Percentiles rank a stretch among this genome's conserved stretches.
Evolutionary conservation across 2,888 invertebrate species (phyloP).

Genomic region (Metellina segmentata): DNA sequence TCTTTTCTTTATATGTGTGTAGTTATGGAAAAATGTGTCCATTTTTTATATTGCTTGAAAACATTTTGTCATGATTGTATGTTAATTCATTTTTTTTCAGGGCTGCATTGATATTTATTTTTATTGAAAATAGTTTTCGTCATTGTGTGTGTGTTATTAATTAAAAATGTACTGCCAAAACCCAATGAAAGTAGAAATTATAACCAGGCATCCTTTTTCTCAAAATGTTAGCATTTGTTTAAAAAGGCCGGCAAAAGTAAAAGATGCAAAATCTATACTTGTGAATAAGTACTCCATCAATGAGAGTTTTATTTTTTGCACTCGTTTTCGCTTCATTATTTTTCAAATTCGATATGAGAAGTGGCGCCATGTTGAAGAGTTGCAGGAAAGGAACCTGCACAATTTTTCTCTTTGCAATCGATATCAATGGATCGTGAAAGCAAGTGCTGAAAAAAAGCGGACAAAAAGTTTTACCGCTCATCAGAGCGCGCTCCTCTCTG

Average conservation of each 20-base stretch:
- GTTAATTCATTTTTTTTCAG: constrained; percentile 1
- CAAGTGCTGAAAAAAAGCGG: constrained; percentile 28
- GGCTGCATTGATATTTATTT: not conserved
- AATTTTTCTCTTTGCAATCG: constrained; percentile 65
- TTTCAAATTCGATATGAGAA: constrained; percentile 2
- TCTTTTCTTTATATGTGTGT: not conserved
- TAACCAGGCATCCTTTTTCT: not conserved
- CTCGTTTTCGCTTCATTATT: constrained; percentile 5
- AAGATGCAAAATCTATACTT: not conserved
- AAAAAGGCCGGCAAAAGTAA: not conserved
- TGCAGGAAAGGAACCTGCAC: constrained; percentile 33
- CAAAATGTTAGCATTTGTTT: not conserved
- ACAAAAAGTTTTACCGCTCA: constrained; percentile 16
- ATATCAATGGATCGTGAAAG: constrained; percentile 55
- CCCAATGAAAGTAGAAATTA: not conserved
- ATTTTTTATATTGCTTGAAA: not conserved
- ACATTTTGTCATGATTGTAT: not conserved
- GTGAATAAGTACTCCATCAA: not conserved
- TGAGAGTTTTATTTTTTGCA: not conserved
- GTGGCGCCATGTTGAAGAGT: constrained; percentile 34
- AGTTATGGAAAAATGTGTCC: not conserved
- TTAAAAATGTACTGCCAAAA: not conserved
- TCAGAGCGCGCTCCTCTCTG: not conserved
- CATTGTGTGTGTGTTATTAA: not conserved
- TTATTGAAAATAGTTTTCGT: not conserved